Evolutionary conservation across 2,797 vertebrate species (phyloP).

Genomic region (Neostethus bicornis): DNA sequence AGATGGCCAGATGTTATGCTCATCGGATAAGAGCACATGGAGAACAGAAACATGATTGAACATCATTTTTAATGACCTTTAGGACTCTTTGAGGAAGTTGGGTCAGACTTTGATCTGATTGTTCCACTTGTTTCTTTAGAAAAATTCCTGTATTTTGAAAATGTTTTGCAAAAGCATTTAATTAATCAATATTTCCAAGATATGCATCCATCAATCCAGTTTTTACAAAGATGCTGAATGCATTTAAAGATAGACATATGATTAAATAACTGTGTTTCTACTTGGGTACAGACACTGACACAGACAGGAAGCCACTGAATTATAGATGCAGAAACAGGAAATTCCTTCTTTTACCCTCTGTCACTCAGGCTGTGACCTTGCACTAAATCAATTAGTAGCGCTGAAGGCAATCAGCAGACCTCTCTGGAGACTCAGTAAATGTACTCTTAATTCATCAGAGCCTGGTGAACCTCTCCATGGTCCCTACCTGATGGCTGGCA

Average conservation of each 20-base stretch:
- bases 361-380: slow-evolving; percentile 77
- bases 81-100: too few species aligned
- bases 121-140: too few species aligned
- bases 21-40: too few species aligned
- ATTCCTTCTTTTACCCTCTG: slow-evolving; percentile 76
- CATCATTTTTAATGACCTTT: too few species aligned
- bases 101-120: too few species aligned
- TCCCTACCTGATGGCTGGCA: slow-evolving; percentile 67
- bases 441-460: slow-evolving; percentile 62
- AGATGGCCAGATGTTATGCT: too few species aligned
- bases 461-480: slow-evolving; percentile 46
- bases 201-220: too few species aligned
- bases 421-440: slow-evolving; percentile 60
- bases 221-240: too few species aligned
- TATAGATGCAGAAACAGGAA: slow-evolving; percentile 85
- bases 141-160: too few species aligned
- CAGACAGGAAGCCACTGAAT: slow-evolving; percentile 78
- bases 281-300: slow-evolving; percentile 11
- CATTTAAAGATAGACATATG: background rate
- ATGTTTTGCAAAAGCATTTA: too few species aligned
- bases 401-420: slow-evolving; percentile 73
- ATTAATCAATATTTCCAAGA: too few species aligned
- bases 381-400: slow-evolving; percentile 82
- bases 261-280: slow-evolving; percentile 32
- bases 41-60: too few species aligned